Base-by-base conservation (phyloP, 2,888 invertebrate species). In the Himalopsyche anomala region DNA sequence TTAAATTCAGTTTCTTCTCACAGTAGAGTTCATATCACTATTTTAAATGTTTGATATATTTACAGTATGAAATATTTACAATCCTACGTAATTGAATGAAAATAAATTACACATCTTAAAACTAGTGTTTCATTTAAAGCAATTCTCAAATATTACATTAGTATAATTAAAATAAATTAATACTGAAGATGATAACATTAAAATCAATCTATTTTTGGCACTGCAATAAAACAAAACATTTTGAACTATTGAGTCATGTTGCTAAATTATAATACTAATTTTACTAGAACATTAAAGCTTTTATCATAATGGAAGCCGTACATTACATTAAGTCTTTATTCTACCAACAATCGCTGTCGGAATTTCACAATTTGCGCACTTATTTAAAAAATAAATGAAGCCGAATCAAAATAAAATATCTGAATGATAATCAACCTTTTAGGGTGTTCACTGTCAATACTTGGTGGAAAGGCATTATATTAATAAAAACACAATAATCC, bases 11-110 rank as follows among this genome's bases (percentile, higher is more conserved):
- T 51, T 51, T 51, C 51, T 51, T 51, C 51, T 4, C 51, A 51
- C 3, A 51, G 15, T 51, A 51, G 15, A 15, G 12, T 51, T 51
- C 2, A 51, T 51, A 5, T 6, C 5, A 19, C 19, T 62, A 62
- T 19, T 19, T 62, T 62, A 62, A 3, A 19, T 62, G 19, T 62
- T 62, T 19, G 19, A 12, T 62, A 62, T 62, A 62, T 62, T 62
- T 62, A 62, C 62, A 62, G 28, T 12, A 62, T 62, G 62, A 62
- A 62, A 62, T 62, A 62, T 62, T 62, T 62, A 62, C 62, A 62
- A 62, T 19, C 62, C 62, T 62, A 19, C 9, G 11, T 62, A 19
- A 19, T 19, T 62, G 62, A 62, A 62, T 62, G 62, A 62, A 62
- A 62, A 62, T 62, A 62, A 62, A 62, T 62, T 62, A 62, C 28